Evolutionary conservation across 1,140 invertebrate genomes (phyloP).

Genomic region (Stegodyphus mimosarum): DNA sequence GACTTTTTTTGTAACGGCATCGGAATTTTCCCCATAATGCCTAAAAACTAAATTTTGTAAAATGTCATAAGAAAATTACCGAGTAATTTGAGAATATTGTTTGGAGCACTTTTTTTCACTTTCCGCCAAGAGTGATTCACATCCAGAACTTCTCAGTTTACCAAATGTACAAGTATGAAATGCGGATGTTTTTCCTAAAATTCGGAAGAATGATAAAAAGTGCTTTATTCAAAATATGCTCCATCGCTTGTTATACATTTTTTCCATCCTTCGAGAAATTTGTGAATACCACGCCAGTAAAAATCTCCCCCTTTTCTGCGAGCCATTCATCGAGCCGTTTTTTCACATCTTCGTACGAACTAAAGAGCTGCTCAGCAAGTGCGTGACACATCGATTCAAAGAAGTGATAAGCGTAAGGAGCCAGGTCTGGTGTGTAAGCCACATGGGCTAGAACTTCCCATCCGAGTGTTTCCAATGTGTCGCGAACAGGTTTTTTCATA

Average conservation of each 20-base stretch:
- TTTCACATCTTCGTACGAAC: too few relatives aligned
- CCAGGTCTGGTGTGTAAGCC: not conserved
- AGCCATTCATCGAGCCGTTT: not conserved
- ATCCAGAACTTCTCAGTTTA: not conserved
- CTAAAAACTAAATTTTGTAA: too few relatives aligned
- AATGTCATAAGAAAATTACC: too few relatives aligned
- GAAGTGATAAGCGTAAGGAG: too few relatives aligned
- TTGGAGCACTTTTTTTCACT: too few relatives aligned
- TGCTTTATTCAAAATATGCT: not conserved
- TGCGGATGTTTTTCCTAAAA: not conserved
- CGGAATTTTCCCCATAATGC: too few relatives aligned
- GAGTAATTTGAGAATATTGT: too few relatives aligned
- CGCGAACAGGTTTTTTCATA: not conserved
- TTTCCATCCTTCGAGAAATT: too few relatives aligned
- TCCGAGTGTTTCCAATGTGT: too few relatives aligned
- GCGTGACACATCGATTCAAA: not conserved
- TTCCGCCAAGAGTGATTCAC: too few relatives aligned
- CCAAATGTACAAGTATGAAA: not conserved
- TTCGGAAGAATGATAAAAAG: too few relatives aligned
- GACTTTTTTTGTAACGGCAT: too few relatives aligned
- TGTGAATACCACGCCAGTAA: not conserved
- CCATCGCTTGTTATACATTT: not conserved
- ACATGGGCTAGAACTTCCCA: not conserved
- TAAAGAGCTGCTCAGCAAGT: not conserved
- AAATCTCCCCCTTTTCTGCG: not conserved